Evolutionary conservation across 2,797 vertebrate species (phyloP).

Genomic region (Petrocephalus schoutedeni): DNA sequence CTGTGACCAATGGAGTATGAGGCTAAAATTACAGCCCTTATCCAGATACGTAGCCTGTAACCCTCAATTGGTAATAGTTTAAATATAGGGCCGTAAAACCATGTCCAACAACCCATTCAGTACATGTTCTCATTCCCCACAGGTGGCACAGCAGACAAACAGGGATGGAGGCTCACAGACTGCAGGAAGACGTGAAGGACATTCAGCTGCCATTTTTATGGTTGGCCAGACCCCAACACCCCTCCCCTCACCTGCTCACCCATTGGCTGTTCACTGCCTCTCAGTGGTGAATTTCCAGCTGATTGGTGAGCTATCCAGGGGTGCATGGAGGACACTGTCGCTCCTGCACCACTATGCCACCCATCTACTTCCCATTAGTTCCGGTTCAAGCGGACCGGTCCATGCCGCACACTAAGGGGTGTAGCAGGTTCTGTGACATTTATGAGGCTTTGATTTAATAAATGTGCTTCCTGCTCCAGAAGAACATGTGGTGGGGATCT

Average conservation of each 20-base stretch:
- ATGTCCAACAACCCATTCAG: neutral
- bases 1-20: neutral
- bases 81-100: neutral
- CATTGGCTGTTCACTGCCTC: neutral
- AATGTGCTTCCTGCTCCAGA: neutral
- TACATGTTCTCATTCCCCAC: neutral
- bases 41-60: neutral
- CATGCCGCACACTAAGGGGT: too few species aligned
- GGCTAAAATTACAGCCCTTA: neutral
- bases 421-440: neutral
- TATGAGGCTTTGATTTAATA: neutral
- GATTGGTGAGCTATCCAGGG: neutral
- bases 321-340: neutral
- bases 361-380: neutral
- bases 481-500: neutral
- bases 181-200: neutral
- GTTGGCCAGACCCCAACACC: neutral
- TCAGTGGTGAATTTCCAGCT: neutral
- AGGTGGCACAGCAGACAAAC: neutral
- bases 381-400: neutral
- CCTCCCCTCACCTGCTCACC: neutral
- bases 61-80: neutral
- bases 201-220: conserved; percentile 16
- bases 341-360: neutral
- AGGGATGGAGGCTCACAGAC: neutral